Evolutionary conservation across 2,113 vertebrate species (phyloP), one percentile per base, ranked within the genome.

Genomic region (Bubo scandiacus): DNA sequence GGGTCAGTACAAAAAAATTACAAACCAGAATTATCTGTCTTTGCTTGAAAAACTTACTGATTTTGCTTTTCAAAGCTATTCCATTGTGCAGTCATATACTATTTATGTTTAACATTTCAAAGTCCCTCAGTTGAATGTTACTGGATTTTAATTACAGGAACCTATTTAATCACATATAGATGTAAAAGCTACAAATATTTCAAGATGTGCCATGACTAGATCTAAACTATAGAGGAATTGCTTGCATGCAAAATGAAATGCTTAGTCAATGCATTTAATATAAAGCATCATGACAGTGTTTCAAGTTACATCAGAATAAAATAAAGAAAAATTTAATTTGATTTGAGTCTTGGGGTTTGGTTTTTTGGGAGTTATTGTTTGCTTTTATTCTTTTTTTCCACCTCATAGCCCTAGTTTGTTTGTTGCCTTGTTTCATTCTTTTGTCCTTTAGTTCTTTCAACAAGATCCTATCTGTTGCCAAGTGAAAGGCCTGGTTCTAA

Each of bases 41-140:
- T 86, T 65, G 17, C 38, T 78, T 86, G 51, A 82, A 88, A 92
- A 86, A 30, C 23, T 61, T 78, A 58, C 38, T 38, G 40, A 80
- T 81, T 90, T 94, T 89, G 12, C 29, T 93, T 89, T 87, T 93
- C 34, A 84, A 94, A 91, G 43, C 12, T 86, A 52, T 75, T 67
- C 14, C 25, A 62, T 81, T 79, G 13, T 81, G 18, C 25, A 66
- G 26, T 73, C 54, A 16, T 51, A 36, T n/a, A 45, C 26, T 55
- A 73, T 47, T 78, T 66, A 25, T 22, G 10, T 67, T 85, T 65
- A 75, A 72, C 26, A 85, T 92, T 85, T 92, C 52, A 12, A 81
- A 74, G 21, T 78, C 12, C n/a, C 34, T 92, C 38, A 54, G 30
- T 32, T 68, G 38, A 89, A 67, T 5, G 3, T 0, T 30, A 74